phyloP scores from a whole-genome alignment of 2,797 vertebrate species.

The Rhinophrynus dorsalis region DNA sequence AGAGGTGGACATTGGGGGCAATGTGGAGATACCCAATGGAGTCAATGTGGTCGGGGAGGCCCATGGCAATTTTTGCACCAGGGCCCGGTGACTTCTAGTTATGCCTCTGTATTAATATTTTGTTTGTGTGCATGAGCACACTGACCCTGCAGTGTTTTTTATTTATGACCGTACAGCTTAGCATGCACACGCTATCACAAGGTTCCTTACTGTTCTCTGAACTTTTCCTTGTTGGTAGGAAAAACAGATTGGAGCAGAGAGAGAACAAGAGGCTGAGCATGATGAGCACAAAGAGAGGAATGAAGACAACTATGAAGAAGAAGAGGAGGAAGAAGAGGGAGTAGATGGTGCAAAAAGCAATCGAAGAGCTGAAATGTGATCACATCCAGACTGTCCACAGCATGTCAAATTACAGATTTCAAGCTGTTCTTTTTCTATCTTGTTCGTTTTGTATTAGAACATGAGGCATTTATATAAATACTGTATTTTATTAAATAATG shows the following conservation, averaged over 20 bases:
- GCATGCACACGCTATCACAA: no score
- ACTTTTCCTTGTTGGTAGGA: slow-evolving; percentile 54
- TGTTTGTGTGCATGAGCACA: no score
- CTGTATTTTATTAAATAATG: slow-evolving; percentile 70
- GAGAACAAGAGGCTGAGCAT: slow-evolving; percentile 65
- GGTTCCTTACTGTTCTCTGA: no score
- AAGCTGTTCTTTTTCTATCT: slow-evolving; percentile 40
- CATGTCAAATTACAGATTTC: slow-evolving; percentile 6
- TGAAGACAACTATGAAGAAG: slow-evolving; percentile 84
- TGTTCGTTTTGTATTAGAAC: slow-evolving; percentile 67
- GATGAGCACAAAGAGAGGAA: slow-evolving; percentile 68
- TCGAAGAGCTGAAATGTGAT: slow-evolving; percentile 90
- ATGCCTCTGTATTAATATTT: no score
- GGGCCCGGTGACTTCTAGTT: no score
- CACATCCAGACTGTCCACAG: background rate
- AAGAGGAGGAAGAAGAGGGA: slow-evolving; percentile 69
- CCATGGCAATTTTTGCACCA: no score
- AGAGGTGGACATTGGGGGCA: no score
- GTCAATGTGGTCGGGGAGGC: no score
- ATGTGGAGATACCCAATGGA: no score
- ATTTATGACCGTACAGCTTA: no score
- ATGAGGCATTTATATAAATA: slow-evolving; percentile 64
- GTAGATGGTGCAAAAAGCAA: slow-evolving; percentile 64
- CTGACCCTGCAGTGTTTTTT: no score
- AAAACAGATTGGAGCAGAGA: slow-evolving; percentile 65